These are phyloP conservation scores for Athrips mouffetella DNA, from an alignment of 2,888 invertebrate species.

Conservation along the genomic window DNA sequence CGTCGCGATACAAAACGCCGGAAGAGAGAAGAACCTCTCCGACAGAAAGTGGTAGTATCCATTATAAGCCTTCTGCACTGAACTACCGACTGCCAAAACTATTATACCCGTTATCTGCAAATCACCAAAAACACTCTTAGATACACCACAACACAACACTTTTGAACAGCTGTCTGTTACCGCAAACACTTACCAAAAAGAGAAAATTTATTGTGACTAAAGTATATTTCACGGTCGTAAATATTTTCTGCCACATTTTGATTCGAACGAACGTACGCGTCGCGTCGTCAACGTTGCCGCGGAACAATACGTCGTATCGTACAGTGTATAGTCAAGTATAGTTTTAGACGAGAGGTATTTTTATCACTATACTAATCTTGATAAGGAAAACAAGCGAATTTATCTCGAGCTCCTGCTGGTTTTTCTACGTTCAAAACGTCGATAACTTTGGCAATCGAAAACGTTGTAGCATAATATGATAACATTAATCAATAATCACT, in stretches of 20 bases:
- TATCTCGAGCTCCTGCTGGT: slow-evolving; percentile 47
- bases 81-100: slow-evolving; percentile 85
- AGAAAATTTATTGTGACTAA: slow-evolving; percentile 62
- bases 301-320: slow-evolving; percentile 40
- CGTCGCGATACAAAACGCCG: slow-evolving; percentile 83
- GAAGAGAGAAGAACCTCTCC: slow-evolving; percentile 85
- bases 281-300: slow-evolving; percentile 35
- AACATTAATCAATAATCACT: too few species aligned
- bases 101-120: slow-evolving; percentile 89
- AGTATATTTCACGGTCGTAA: slow-evolving; percentile 66
- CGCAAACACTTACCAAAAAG: slow-evolving; percentile 61
- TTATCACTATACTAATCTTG: slow-evolving; percentile 69
- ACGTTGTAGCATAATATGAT: too few species aligned
- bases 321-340: slow-evolving; percentile 24
- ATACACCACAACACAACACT: neutral
- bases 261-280: slow-evolving; percentile 24
- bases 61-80: slow-evolving; percentile 81
- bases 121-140: slow-evolving; percentile 15
- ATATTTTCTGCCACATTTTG: slow-evolving; percentile 68
- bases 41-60: slow-evolving; percentile 82
- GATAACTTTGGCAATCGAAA: slow-evolving; percentile 3
- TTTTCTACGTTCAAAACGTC: slow-evolving; percentile 21
- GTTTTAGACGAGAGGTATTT: slow-evolving; percentile 58
- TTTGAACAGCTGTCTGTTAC: slow-evolving; percentile 3
- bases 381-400: slow-evolving; percentile 69